Percentiles rank a stretch among this genome's conserved stretches.
phyloP scores from a whole-genome alignment of 2,113 vertebrate genomes.

The Salvelinus namaycush region DNA sequence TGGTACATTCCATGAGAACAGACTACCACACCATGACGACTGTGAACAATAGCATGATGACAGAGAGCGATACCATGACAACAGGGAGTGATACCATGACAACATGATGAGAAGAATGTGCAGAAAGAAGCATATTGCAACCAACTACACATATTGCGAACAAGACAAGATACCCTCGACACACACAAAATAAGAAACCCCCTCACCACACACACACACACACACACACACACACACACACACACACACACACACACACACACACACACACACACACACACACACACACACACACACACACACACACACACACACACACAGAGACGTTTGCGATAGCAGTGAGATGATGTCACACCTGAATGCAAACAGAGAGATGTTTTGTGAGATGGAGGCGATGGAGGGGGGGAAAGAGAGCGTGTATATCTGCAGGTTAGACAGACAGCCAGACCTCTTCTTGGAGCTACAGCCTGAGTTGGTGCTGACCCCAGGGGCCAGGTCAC shows the following conservation, averaged over 20 bases:
- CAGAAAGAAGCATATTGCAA: constrained; percentile 15
- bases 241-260: no score
- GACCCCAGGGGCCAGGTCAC: constrained; percentile 97
- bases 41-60: constrained; percentile 16
- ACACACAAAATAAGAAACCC: constrained; percentile 21
- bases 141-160: constrained; percentile 12
- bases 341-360: constrained; percentile 97
- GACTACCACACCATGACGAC: constrained; percentile 28
- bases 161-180: constrained; percentile 1
- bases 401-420: constrained; percentile 97
- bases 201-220: background rate
- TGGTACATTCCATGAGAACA: constrained; percentile 22
- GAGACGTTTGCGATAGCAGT: constrained; percentile 72
- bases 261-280: no score
- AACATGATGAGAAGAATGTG: background rate
- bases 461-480: constrained; percentile 99
- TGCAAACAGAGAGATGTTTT: constrained; percentile 99
- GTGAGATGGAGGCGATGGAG: constrained; percentile 95
- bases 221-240: no score
- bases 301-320: no score
- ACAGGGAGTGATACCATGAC: constrained; percentile 27
- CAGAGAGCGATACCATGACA: constrained; percentile 19
- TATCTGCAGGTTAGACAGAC: constrained; percentile 99
- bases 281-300: no score
- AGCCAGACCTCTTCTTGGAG: constrained; percentile 99